Conservation (phyloP, 2,113 vertebrate species). For the Deroptyus accipitrinus region DNA sequence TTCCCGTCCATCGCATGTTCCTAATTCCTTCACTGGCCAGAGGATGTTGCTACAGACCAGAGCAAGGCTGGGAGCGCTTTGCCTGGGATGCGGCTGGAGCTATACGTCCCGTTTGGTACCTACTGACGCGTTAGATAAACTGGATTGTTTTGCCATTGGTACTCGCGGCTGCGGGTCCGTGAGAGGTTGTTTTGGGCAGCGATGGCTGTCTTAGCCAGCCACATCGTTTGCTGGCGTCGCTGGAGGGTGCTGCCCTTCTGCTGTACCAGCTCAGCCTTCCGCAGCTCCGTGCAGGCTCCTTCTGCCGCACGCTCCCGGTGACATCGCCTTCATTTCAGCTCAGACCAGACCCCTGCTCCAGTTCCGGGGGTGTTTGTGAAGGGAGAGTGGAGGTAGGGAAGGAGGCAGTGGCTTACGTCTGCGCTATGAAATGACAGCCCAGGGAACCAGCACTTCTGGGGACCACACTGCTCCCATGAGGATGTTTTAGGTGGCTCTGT, state of each 20-base stretch:
- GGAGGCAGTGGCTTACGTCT: neutral
- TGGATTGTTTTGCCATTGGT: neutral
- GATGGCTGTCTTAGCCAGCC: neutral
- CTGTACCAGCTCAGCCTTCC: neutral
- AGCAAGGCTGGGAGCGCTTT: neutral
- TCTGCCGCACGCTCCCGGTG: neutral
- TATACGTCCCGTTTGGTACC: rapidly evolving
- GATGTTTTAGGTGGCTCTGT: neutral
- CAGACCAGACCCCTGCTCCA: neutral
- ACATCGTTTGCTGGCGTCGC: rapidly evolving
- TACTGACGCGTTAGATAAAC: neutral
- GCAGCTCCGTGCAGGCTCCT: neutral
- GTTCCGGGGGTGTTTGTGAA: neutral
- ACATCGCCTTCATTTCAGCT: neutral
- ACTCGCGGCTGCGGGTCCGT: rapidly evolving
- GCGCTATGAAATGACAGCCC: rapidly evolving
- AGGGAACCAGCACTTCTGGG: neutral
- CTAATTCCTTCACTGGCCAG: neutral
- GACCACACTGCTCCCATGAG: neutral
- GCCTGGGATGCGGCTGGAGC: neutral
- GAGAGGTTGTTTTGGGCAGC: neutral
- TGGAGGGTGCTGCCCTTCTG: slow-evolving; percentile 1
- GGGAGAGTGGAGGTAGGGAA: neutral
- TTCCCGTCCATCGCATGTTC: neutral
- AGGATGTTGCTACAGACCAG: slow-evolving; percentile 40